These are phyloP conservation scores for Drosophila imparisetae DNA, from an alignment of 2,888 invertebrate species.

Conservation along the genomic window DNA sequence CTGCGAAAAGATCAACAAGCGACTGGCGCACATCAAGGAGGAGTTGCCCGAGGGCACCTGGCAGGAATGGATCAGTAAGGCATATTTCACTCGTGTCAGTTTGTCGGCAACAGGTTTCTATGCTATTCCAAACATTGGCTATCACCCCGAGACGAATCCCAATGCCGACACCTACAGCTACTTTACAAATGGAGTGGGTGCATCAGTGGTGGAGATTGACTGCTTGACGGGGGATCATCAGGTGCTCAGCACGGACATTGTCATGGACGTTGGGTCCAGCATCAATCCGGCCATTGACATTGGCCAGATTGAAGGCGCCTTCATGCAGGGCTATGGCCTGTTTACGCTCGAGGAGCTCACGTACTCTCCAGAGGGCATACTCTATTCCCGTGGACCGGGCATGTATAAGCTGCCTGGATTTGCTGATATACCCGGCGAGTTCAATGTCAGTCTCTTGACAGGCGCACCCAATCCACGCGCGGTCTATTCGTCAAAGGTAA, in stretches of 20 bases:
- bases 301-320: constrained; percentile 98
- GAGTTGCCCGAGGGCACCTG: constrained; percentile 91
- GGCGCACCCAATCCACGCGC: constrained; percentile 96
- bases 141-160: constrained; percentile 88
- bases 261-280: constrained; percentile 98
- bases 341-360: constrained; percentile 96
- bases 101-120: constrained; percentile 94
- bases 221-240: constrained; percentile 97
- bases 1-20: constrained; percentile 89
- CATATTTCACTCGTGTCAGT: constrained; percentile 91
- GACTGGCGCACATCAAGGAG: constrained; percentile 90
- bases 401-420: constrained; percentile 97
- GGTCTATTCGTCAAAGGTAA: constrained; percentile 97
- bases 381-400: constrained; percentile 95
- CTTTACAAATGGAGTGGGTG: constrained; percentile 93
- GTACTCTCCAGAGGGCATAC: constrained; percentile 92
- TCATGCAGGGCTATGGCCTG: constrained; percentile 96
- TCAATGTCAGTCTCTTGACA: constrained; percentile 96
- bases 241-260: constrained; percentile 94
- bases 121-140: constrained; percentile 90
- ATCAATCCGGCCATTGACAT: constrained; percentile 98
- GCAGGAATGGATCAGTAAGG: constrained; percentile 92
- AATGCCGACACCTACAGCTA: constrained; percentile 92
- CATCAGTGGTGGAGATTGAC: constrained; percentile 96
- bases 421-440: constrained; percentile 94